phyloP scores from a whole-genome alignment of 2,797 vertebrate genomes.

The Passerculus sandwichensis region DNA sequence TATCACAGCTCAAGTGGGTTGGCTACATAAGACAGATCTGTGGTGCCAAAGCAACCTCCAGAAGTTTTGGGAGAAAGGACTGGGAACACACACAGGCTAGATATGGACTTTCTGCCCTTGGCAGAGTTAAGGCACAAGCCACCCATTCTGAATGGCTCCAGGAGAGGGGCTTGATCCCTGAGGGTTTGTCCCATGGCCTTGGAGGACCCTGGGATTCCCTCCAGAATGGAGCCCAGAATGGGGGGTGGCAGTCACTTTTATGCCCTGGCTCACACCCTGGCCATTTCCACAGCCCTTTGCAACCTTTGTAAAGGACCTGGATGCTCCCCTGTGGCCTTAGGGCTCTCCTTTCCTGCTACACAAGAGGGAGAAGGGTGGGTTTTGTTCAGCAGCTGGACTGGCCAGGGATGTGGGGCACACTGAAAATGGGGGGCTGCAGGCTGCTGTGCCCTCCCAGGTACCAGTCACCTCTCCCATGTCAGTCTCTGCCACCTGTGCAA shows the following conservation, averaged over 20 bases:
- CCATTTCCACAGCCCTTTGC: not conserved
- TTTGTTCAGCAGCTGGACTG: not conserved
- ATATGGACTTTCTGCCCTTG: not conserved
- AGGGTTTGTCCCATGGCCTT: not conserved
- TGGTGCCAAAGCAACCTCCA: not conserved
- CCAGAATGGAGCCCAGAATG: rapidly evolving
- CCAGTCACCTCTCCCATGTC: not conserved
- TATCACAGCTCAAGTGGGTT: not conserved
- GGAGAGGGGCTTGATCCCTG: not conserved
- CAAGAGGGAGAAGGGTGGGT: not conserved
- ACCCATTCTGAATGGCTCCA: rapidly evolving
- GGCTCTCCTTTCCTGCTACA: not conserved
- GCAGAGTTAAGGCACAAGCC: not conserved
- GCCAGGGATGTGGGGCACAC: not conserved
- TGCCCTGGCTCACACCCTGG: not conserved
- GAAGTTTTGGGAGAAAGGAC: not conserved
- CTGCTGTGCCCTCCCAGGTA: not conserved
- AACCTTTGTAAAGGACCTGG: not conserved
- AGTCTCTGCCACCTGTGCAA: not conserved
- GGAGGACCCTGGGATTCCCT: not conserved
- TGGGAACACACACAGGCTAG: not conserved
- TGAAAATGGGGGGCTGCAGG: not conserved
- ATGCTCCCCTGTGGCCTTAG: not conserved
- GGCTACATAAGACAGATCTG: not conserved
- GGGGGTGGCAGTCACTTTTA: not conserved